Evolutionary conservation across 2,797 vertebrate genomes (phyloP).

Genomic region (Oreonectes daqikongensis): DNA sequence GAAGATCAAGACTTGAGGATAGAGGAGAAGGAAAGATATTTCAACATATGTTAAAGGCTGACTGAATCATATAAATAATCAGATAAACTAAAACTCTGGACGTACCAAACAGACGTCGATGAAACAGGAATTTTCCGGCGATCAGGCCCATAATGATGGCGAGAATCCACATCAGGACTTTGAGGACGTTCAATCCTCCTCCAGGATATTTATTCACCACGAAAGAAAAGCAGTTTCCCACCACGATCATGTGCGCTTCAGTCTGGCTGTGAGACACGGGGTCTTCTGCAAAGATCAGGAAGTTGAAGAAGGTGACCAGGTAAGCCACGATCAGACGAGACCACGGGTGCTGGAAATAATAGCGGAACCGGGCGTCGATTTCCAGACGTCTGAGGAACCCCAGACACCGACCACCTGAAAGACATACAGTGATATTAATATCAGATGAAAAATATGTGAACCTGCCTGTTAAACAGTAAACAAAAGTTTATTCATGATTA

Average conservation of each 20-base stretch:
- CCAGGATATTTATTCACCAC: conserved; percentile 95
- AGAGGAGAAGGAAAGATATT: no score
- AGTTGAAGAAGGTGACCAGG: conserved; percentile 97
- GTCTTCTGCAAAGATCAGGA: conserved; percentile 97
- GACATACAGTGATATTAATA: no score
- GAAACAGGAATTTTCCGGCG: conserved; percentile 95
- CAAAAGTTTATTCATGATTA: no score
- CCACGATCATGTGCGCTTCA: conserved; percentile 92
- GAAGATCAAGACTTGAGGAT: no score
- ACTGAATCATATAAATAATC: not conserved
- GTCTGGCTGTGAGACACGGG: conserved; percentile 96
- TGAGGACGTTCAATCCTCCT: conserved; percentile 88
- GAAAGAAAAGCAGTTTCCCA: conserved; percentile 99
- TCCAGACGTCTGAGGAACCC: conserved; percentile 84
- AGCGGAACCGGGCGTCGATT: conserved; percentile 90
- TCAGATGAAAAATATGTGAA: no score
- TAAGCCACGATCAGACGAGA: conserved; percentile 94
- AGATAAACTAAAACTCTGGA: no score
- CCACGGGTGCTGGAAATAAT: conserved; percentile 99
- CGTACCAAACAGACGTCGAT: conserved; percentile 93
- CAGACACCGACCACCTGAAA: conserved; percentile 73
- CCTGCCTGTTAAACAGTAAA: no score
- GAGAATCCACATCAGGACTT: conserved; percentile 91
- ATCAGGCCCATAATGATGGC: conserved; percentile 89
- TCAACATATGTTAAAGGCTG: no score